Evolutionary conservation across 2,888 invertebrate genomes (phyloP), one percentile per base, ranked within the genome.

Genomic region (Ectropis crepuscularia): DNA sequence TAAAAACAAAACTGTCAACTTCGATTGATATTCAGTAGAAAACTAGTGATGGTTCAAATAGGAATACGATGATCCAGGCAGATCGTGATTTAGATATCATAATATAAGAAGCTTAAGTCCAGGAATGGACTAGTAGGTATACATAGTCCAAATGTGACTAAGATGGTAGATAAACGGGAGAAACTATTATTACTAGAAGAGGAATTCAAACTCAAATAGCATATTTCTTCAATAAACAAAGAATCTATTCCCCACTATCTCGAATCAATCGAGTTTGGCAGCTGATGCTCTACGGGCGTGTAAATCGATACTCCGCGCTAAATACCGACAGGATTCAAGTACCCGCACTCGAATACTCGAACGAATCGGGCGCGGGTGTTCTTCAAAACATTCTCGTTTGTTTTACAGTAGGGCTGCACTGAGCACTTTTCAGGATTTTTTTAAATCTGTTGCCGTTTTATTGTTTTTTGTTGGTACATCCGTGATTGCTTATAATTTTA

Each of bases 291-390:
- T 53, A 49, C 60, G 75, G 74, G 74, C 71, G 67, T 77, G 79
- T 80, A 79, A 81, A 77, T 76, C 76, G 80, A 81, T 81, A 79
- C 77, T 69, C 70, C 66, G 72, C 61, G 71, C 72, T 73, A 73
- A 73, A 71, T 73, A 73, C 72, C 68, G 70, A 63, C 59, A 55
- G 50, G 59, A 64, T 63, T 71, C 71, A 69, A 71, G 71, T 71
- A 57, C 43, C 43, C n/a, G 41, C 64, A 61, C 64, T 67, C 71
- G 70, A 71, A 69, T 64, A 70, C 74, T 71, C 74, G 80, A 77
- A 75, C 79, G 79, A 80, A 78, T 75, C 77, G 83, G 79, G 82
- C 81, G 87, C 85, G 87, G 86, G 88, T 86, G 89, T 87, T 89
- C 86, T 86, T 88, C 84, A 87, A 84, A 87, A 86, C 82, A 86